Evolutionary conservation across 2,113 vertebrate genomes (phyloP), one percentile per base, ranked within the genome.

Genomic region (Alligator sinensis): DNA sequence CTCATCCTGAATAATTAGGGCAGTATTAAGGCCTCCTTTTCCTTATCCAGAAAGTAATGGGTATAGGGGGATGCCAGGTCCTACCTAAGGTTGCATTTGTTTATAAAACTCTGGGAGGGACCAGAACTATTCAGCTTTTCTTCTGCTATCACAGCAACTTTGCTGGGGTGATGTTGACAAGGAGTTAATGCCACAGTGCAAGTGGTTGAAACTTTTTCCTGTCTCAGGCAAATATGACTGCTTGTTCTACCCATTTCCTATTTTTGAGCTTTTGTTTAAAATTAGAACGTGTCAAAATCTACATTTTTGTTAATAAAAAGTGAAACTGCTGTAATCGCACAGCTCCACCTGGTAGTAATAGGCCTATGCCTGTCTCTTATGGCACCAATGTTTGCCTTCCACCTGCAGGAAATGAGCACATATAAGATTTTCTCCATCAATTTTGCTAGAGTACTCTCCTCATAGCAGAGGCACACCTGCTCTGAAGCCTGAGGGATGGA

Each of bases 331-430:
- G 0, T 28, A 4, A 13, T 61, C 79, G 21, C 30, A 54, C 54
- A 0, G 0, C 28, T 75, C 70, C 30, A 55, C 88, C 28, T 70
- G 68, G 0, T 1, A 79, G 12, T 0, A 0, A 0, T 0, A 4
- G 59, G 79, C 27, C 2, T 0, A 3, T n/a, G 57, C 22, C 62
- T 4, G 0, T 80, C 59, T 93, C 77, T 61, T 19, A 25, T 13
- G 1, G 0, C 64, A 22, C 19, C 61, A 64, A 87, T 38, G 0
- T 27, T 85, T 66, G 57, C 66, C 11, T 74, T 75, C 6, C 1
- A 2, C 11, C 2, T 2, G 55, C 38, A 88, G 66, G 75, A 54
- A 87, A 66, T 30, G 84, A 76, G 4, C 84, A 24, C 34, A 34
- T 3, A 4, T 1, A 11, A 84, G 9, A 94, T 59, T 75, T 83